Evolutionary conservation across 2,888 invertebrate species (phyloP).

Genomic region (Tupiocoris notatus): DNA sequence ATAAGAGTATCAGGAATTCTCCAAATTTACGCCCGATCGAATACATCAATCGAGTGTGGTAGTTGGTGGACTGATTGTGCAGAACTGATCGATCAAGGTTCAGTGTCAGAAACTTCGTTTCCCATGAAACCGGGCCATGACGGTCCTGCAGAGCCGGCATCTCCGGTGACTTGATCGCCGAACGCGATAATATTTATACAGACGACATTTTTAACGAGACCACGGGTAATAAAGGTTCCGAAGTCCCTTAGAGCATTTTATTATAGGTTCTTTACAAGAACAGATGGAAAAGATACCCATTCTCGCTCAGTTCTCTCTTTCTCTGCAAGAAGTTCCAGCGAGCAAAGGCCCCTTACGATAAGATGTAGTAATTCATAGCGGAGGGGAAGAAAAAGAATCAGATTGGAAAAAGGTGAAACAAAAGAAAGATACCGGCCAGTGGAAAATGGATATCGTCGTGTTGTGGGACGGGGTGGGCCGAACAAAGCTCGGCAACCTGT

Average conservation of each 20-base stretch:
- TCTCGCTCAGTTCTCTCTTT: background rate
- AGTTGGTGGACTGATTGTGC: too few relatives aligned
- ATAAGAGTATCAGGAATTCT: too few relatives aligned
- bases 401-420: constrained; percentile 19
- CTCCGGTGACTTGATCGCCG: constrained; percentile 18
- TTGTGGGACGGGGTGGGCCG: constrained; percentile 6
- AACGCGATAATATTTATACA: constrained; percentile 12
- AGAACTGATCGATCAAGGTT: too few relatives aligned
- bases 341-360: background rate
- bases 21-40: too few relatives aligned
- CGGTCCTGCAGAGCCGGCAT: too few relatives aligned
- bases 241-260: constrained; percentile 14
- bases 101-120: too few relatives aligned
- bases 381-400: background rate
- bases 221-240: constrained; percentile 27
- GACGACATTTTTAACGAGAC: constrained; percentile 34
- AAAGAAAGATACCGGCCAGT: constrained; percentile 16
- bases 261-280: constrained; percentile 21
- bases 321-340: background rate
- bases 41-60: too few relatives aligned
- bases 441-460: constrained; percentile 32
- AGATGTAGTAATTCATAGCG: constrained; percentile 28
- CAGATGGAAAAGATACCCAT: constrained; percentile 23
- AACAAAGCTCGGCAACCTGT: constrained; percentile 30
- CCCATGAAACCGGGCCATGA: too few relatives aligned